Conservation (phyloP, 2,113 vertebrate genomes). For the Trochalopteron elliotii region DNA sequence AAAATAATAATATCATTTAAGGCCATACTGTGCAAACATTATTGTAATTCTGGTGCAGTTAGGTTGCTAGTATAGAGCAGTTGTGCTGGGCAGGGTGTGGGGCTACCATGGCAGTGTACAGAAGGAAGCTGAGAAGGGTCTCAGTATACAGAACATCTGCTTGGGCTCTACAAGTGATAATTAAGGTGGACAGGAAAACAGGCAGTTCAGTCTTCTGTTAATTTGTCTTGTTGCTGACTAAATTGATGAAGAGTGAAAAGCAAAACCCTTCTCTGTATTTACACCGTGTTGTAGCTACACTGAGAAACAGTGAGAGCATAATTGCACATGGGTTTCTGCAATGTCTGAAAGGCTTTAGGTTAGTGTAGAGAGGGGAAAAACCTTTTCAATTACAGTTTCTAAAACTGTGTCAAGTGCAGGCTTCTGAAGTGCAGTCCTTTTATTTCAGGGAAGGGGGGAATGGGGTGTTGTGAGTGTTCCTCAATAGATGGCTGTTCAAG, state of each 20-base stretch:
- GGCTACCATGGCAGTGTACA: accelerated
- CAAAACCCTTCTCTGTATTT: neutral
- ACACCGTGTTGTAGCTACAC: neutral
- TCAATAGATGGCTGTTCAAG: accelerated
- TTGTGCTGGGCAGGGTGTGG: accelerated
- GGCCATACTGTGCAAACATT: neutral
- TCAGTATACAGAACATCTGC: neutral
- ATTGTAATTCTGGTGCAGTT: neutral
- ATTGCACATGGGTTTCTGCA: neutral
- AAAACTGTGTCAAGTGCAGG: neutral
- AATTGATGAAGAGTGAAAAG: neutral
- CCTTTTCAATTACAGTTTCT: neutral
- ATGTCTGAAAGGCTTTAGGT: neutral
- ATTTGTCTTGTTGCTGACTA: neutral
- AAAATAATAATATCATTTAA: neutral
- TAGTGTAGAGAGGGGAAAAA: neutral
- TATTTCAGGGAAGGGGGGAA: neutral
- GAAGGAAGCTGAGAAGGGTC: neutral
- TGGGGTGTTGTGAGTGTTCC: neutral
- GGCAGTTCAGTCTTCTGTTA: neutral
- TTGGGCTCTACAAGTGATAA: neutral
- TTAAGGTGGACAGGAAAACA: neutral
- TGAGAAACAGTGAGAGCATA: neutral
- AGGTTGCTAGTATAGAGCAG: neutral
- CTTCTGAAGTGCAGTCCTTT: neutral